phyloP scores from a whole-genome alignment of 2,888 invertebrate species.

The Lepidocyrtoides sp. region DNA sequence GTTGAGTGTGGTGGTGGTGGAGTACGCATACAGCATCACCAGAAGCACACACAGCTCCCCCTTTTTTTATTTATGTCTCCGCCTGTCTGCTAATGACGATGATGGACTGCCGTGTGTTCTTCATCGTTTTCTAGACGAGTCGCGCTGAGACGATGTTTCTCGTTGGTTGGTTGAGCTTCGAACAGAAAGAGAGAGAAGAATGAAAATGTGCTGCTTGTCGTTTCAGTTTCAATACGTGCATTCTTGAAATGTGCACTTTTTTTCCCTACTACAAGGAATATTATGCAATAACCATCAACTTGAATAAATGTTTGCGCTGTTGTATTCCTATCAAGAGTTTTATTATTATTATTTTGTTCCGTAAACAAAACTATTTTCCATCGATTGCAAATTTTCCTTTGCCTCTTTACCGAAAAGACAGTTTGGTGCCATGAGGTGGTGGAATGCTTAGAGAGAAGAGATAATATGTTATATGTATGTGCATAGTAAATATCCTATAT shows the following conservation, averaged over 20 bases:
- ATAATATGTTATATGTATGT: too few species aligned
- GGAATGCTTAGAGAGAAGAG: not conserved
- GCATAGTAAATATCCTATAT: not conserved
- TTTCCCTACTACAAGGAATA: not conserved
- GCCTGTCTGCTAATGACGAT: slow-evolving; percentile 80
- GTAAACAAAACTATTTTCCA: slow-evolving; percentile 1
- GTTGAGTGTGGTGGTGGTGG: not conserved
- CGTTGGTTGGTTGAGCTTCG: slow-evolving; percentile 68
- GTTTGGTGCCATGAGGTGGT: slow-evolving; percentile 62
- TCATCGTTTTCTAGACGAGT: slow-evolving; percentile 42
- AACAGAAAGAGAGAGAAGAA: not conserved
- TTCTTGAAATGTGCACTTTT: not conserved
- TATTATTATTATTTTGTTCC: not conserved
- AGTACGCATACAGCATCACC: not conserved
- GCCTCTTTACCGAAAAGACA: slow-evolving; percentile 27
- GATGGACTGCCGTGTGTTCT: slow-evolving; percentile 75
- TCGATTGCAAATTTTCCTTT: slow-evolving; percentile 47
- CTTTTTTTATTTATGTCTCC: slow-evolving; percentile 80
- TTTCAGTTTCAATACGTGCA: not conserved
- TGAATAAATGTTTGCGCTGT: not conserved
- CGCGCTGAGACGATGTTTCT: slow-evolving; percentile 51
- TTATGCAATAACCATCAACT: slow-evolving; percentile 15
- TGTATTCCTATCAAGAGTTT: not conserved
- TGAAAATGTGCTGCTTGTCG: not conserved
- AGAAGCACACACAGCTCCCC: slow-evolving; percentile 70